Evolutionary conservation across 2,888 invertebrate genomes (phyloP).

Genomic region (Limnephilus rhombicus): DNA sequence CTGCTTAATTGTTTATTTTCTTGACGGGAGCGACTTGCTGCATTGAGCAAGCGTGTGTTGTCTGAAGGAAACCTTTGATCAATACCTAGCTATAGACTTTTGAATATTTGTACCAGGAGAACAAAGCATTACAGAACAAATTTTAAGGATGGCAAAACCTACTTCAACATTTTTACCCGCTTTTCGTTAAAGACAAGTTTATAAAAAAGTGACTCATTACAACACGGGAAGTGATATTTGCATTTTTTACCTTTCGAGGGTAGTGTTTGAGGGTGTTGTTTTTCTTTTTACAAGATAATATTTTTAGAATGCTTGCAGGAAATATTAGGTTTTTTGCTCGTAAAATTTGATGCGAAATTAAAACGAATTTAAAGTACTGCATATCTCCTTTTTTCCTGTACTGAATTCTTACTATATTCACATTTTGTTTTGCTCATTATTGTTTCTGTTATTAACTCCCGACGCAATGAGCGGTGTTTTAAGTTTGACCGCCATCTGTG

Average conservation of each 20-base stretch:
- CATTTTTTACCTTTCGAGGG: not conserved
- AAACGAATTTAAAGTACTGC: too few relatives aligned
- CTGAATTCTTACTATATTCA: too few relatives aligned
- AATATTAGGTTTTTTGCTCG: not conserved
- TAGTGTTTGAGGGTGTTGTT: not conserved
- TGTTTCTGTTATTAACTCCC: too few relatives aligned
- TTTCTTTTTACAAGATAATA: not conserved
- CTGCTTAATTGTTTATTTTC: too few relatives aligned
- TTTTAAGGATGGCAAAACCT: not conserved
- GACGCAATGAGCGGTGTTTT: too few relatives aligned
- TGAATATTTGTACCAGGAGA: not conserved
- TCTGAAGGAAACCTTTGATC: too few relatives aligned
- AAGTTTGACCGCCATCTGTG: too few relatives aligned
- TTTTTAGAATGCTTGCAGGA: not conserved
- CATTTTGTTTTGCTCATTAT: too few relatives aligned
- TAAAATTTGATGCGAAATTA: not conserved
- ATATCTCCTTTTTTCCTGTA: too few relatives aligned
- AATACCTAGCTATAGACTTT: too few relatives aligned
- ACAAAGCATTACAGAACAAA: not conserved
- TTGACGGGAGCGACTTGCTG: too few relatives aligned
- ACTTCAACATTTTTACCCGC: not conserved
- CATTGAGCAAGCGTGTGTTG: too few relatives aligned
- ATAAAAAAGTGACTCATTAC: not conserved
- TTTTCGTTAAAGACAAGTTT: not conserved
- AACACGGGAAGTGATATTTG: not conserved